Conservation (phyloP, 2,113 vertebrate genomes). For the Anolis carolinensis region DNA sequence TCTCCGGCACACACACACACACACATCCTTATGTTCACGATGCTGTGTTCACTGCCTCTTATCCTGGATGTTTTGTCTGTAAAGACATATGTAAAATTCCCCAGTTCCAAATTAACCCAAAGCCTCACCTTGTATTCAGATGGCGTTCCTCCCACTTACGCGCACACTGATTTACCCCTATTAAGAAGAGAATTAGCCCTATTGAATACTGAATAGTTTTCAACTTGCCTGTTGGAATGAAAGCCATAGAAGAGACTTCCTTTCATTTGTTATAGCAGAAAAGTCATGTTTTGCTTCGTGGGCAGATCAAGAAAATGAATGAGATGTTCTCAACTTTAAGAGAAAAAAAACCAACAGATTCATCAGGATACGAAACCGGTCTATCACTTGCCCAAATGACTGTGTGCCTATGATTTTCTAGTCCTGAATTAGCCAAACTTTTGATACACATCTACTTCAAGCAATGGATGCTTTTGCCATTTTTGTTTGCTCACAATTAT, state of each 20-base stretch:
- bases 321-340: not conserved
- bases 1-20: accelerated
- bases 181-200: no score
- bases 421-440: conserved; percentile 52
- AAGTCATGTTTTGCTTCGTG: not conserved
- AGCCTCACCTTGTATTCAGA: not conserved
- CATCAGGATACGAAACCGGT: conserved; percentile 53
- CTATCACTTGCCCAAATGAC: conserved; percentile 51
- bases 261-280: not conserved
- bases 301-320: conserved; percentile 60
- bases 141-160: conserved; percentile 3
- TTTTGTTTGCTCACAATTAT: conserved; percentile 54
- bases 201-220: not conserved
- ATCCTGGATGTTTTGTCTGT: not conserved
- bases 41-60: not conserved
- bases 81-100: not conserved
- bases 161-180: not conserved
- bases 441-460: conserved; percentile 55
- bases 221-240: not conserved
- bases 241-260: not conserved
- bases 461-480: conserved; percentile 42
- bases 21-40: not conserved
- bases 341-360: not conserved
- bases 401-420: conserved; percentile 42
- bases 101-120: not conserved